These are phyloP conservation scores for Dendropsophus ebraccatus DNA, from an alignment of 2,113 vertebrate genomes.

Conservation along the genomic window DNA sequence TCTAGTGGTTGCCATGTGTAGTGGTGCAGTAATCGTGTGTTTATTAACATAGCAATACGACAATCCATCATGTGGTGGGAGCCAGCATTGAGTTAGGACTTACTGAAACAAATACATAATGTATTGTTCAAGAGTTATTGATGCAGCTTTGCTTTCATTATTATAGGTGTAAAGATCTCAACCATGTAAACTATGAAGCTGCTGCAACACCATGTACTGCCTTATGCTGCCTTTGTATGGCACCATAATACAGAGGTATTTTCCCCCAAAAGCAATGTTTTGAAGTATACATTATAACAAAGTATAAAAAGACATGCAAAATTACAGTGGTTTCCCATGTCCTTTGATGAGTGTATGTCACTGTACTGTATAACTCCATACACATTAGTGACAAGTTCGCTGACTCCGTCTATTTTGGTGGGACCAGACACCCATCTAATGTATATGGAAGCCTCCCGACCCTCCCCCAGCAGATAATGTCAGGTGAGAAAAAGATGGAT, in stretches of 20 bases:
- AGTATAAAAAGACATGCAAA: too few species aligned
- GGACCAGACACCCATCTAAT: too few species aligned
- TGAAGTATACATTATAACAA: too few species aligned
- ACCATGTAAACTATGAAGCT: not conserved
- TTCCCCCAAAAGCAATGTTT: too few species aligned
- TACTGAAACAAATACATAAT: constrained; percentile 6
- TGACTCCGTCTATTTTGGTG: too few species aligned
- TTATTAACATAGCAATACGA: constrained; percentile 33
- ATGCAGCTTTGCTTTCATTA: not conserved
- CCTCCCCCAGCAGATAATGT: too few species aligned
- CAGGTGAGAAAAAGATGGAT: too few species aligned
- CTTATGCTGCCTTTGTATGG: not conserved
- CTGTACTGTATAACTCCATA: too few species aligned
- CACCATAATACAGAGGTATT: not conserved
- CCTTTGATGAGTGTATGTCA: too few species aligned
- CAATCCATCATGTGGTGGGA: constrained; percentile 42
- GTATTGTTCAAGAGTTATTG: not conserved
- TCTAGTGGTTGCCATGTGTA: constrained; percentile 49
- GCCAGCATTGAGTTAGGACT: not conserved
- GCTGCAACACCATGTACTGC: not conserved
- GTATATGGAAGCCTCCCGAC: too few species aligned
- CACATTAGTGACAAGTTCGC: too few species aligned
- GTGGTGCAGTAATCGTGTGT: constrained; percentile 37
- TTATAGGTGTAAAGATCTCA: not conserved
- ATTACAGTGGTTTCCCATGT: too few species aligned